Evolutionary conservation across 2,797 vertebrate species (phyloP).

Genomic region (Chaetodon trifasciatus): DNA sequence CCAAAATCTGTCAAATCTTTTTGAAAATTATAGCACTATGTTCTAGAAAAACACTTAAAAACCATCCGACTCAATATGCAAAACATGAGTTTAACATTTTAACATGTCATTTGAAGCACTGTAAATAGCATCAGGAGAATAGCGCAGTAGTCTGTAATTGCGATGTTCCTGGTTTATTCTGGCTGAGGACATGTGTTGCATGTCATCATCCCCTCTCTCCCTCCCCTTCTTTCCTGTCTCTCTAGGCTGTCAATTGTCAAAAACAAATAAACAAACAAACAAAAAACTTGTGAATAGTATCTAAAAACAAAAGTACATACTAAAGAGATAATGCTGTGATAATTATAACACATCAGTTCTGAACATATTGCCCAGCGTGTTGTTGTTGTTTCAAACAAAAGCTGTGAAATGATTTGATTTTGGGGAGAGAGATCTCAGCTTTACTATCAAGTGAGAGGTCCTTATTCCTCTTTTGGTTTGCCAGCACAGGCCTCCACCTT

Average conservation of each 20-base stretch:
- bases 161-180: neutral
- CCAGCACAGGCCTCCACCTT: slow-evolving; percentile 12
- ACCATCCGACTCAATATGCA: neutral
- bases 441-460: neutral
- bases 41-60: slow-evolving; percentile 3
- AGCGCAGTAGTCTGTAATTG: slow-evolving; percentile 1
- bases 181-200: slow-evolving; percentile 14
- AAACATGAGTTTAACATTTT: slow-evolving; percentile 17
- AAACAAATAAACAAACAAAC: neutral
- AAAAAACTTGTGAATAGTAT: neutral
- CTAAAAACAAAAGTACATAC: neutral
- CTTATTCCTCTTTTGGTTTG: slow-evolving; percentile 42
- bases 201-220: neutral
- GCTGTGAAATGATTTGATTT: neutral
- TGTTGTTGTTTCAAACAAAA: neutral
- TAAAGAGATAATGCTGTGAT: slow-evolving; percentile 5
- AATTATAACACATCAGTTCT: neutral
- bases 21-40: slow-evolving; percentile 7
- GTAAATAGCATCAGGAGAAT: slow-evolving; percentile 22
- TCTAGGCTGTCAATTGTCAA: neutral
- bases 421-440: slow-evolving; percentile 3
- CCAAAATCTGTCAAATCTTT: neutral
- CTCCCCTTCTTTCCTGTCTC: neutral
- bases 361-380: neutral
- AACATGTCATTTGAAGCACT: slow-evolving; percentile 21